Evolutionary conservation across 2,797 vertebrate species (phyloP), one percentile per base, ranked within the genome.

Genomic region (Prunella strophiata): DNA sequence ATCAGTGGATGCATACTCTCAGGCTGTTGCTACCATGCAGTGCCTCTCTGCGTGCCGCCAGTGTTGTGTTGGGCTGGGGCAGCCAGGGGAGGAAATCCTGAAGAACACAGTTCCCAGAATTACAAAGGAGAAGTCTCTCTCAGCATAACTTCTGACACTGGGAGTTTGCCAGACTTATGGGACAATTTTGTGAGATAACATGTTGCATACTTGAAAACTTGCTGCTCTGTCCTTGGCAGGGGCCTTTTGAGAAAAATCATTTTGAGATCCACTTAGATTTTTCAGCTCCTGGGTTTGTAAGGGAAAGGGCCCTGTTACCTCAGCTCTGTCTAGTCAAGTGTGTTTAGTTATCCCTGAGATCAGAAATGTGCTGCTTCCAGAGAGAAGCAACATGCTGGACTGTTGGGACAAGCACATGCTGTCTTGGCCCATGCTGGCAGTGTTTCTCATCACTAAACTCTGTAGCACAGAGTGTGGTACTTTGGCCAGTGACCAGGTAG

Each of bases 11-110:
- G 75, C 78, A 83, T 87, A 89, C 80, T 85, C 91, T 93, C 86
- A 66, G 89, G 86, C 95, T 95, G 73, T 93, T 51, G 91, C 66
- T 94, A 52, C 85, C 58, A 25, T 67, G 73, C 91, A 75, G 43
- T 92, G 79, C 80, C 45, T 91, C 73, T 77, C 68, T 88, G 45
- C 4, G 2, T 8, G 7, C 84, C 83, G 70, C 77, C 88, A 54
- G 36, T 74, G 48, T 3, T 65, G 19, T 50, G 26, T 59, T 43
- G 42, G 19, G 76, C 50, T 59, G 50, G 68, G 80, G 67, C 75
- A 86, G 71, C 87, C 68, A 58, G 66, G 68, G 38, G 45, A 95
- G 38, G 48, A 11, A 67, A 73, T 81, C 38, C 85, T 43, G 29
- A 79, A 29, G 80, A 78, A 48, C 12, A 23, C 19, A 9, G 15